Base-by-base conservation (phyloP, 1,140 invertebrate species). In the Goniozus legneri region DNA sequence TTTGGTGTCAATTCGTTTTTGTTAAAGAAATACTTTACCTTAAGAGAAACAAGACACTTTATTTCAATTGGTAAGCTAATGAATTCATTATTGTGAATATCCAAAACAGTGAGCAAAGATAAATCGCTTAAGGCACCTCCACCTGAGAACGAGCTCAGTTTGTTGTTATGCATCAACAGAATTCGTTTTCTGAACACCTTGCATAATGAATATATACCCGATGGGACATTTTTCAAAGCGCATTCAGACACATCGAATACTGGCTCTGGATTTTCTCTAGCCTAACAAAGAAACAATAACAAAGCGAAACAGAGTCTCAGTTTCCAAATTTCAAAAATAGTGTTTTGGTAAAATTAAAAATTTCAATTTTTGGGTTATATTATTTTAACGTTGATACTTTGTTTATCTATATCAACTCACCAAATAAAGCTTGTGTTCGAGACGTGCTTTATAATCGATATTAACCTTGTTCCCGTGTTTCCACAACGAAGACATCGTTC, bases 221-320 rank as follows among this genome's bases (percentile, higher is more conserved):
- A 76, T 16, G 88, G 88, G 32, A 90, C 79, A 39, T 78, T 71
- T 58, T 79, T 80, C 37, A 89, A 76, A 54, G 79, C 76, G 72
- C 87, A 89, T 48, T 85, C 82, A 2, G 85, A 84, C 47, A 91
- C 67, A 71, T 90, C 87, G 65, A 87, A 90, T 36, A 83, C 73
- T 44, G 84, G 81, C 63, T 88, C 87, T 13, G 87, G 87, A 57
- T 81, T 84, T 71, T 89, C 86, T 63, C 84, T 80, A 15, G 87
- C 87, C 78, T 84, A 56, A 49, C 71, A 69, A 38, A 27, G 45
- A 50, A 54, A 52, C 8, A 47, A 21, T 33, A 8, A n/a, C n/a
- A n/a, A n/a, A n/a, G n/a, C n/a, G n/a, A n/a, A n/a, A n/a, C n/a
- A n/a, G n/a, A n/a, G n/a, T n/a, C n/a, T n/a, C n/a, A n/a, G n/a